phyloP scores from a whole-genome alignment of 2,113 vertebrate species.

The Himantopus leucocephalus region DNA sequence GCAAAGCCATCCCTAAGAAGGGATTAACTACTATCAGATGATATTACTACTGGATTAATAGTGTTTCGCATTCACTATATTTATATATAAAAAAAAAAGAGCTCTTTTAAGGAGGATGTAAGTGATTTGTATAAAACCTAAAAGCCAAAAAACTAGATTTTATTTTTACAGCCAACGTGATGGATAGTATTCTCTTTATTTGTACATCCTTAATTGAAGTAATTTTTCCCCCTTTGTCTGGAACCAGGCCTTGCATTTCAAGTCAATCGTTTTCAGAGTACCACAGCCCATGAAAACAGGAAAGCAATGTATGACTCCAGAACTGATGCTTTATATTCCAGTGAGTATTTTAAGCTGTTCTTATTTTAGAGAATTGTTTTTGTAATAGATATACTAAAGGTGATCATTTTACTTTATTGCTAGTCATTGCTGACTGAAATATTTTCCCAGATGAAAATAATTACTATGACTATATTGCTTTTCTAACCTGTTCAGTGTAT shows the following conservation, averaged over 20 bases:
- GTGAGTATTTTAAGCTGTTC: constrained; percentile 59
- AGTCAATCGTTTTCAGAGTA: constrained; percentile 4
- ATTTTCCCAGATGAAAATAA: constrained; percentile 75
- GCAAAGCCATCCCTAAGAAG: constrained; percentile 75
- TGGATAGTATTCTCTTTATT: constrained; percentile 26
- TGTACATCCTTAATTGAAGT: constrained; percentile 45
- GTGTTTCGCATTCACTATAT: constrained; percentile 72
- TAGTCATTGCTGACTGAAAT: constrained; percentile 68
- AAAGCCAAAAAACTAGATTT: constrained; percentile 35
- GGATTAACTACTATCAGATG: constrained; percentile 81
- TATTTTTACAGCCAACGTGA: background rate
- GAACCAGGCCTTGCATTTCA: background rate
- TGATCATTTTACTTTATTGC: constrained; percentile 72
- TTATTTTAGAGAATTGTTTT: constrained; percentile 72
- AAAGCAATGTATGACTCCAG: background rate
- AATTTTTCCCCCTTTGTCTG: background rate
- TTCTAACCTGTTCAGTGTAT: constrained; percentile 46
- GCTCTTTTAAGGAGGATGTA: constrained; percentile 64
- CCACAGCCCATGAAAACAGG: background rate
- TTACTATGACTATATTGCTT: constrained; percentile 68
- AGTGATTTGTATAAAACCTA: constrained; percentile 69
- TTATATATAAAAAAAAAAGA: constrained; percentile 26
- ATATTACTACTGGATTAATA: constrained; percentile 79
- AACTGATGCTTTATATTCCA: constrained; percentile 20
- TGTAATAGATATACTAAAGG: constrained; percentile 70